phyloP scores from a whole-genome alignment of 2,797 vertebrate genomes.

The Scomberomorus guttatus region DNA sequence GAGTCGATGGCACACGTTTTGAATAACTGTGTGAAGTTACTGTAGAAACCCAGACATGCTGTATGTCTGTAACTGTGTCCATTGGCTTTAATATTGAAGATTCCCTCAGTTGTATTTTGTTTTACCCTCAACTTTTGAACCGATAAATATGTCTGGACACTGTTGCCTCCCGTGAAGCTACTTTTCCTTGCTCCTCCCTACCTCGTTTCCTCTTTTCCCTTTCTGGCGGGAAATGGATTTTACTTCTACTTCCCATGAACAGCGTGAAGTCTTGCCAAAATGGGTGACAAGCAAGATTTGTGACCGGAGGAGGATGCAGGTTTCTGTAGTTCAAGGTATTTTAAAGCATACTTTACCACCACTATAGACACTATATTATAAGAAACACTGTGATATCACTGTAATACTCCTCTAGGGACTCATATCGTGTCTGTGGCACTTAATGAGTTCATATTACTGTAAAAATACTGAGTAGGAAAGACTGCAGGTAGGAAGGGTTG shows the following conservation, averaged over 20 bases:
- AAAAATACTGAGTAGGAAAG: background rate
- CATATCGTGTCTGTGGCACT: background rate
- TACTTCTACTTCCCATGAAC: slow-evolving; percentile 53
- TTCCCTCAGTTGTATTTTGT: background rate
- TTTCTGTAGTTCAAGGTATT: background rate
- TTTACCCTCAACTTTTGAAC: background rate
- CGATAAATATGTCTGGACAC: slow-evolving; percentile 1
- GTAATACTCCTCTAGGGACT: slow-evolving; percentile 10
- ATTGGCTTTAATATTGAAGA: background rate
- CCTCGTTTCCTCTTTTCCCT: slow-evolving; percentile 47
- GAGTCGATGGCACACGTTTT: background rate
- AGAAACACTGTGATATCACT: background rate
- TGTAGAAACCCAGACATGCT: background rate
- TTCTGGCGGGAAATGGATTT: slow-evolving; percentile 59
- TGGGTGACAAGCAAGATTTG: slow-evolving; percentile 30
- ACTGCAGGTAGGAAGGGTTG: background rate
- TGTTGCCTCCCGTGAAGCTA: slow-evolving; percentile 1
- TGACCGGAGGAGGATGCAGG: slow-evolving; percentile 13
- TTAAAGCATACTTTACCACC: background rate
- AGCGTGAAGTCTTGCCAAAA: slow-evolving; percentile 33
- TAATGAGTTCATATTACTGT: slow-evolving; percentile 12
- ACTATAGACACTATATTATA: background rate
- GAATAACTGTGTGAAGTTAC: background rate
- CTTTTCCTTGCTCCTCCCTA: slow-evolving; percentile 16
- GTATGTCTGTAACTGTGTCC: background rate